A percentile compares a stretch with the other conserved stretches of the same genome.
These are phyloP conservation scores for Sarotherodon lohbergeri DNA, from an alignment of 2,113 vertebrate species.

Conservation along the genomic window DNA sequence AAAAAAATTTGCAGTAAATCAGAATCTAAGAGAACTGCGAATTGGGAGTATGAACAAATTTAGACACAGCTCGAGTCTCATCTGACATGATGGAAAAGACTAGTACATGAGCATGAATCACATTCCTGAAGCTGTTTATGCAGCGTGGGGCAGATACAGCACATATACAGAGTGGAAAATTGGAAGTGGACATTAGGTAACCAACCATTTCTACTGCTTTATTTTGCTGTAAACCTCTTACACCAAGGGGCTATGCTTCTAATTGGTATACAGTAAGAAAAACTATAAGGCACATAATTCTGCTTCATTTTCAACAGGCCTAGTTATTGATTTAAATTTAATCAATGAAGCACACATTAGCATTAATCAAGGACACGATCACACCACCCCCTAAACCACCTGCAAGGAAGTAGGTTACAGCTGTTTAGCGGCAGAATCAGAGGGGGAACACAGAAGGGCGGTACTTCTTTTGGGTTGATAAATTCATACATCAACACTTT, in stretches of 20 bases:
- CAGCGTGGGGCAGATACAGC: neutral
- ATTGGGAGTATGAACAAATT: neutral
- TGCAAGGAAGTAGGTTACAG: slow-evolving; percentile 9
- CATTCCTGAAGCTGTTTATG: neutral
- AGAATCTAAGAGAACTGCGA: neutral
- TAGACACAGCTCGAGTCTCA: neutral
- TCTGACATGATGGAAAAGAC: slow-evolving; percentile 3
- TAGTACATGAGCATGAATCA: neutral
- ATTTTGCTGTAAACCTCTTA: neutral
- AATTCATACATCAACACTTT: neutral
- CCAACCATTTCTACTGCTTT: neutral
- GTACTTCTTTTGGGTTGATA: neutral
- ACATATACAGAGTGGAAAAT: neutral
- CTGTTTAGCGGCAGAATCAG: slow-evolving; percentile 10
- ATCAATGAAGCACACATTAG: slow-evolving; percentile 30
- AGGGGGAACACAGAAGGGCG: neutral
- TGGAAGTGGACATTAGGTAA: neutral
- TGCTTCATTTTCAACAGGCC: neutral
- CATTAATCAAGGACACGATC: slow-evolving; percentile 22
- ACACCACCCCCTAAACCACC: neutral
- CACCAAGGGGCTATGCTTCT: neutral
- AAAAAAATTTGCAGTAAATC: neutral
- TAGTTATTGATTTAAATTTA: slow-evolving; percentile 25
- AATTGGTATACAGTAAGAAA: neutral
- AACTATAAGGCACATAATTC: neutral